Conservation (phyloP, 2,797 vertebrate species). For the Takifugu rubripes region DNA sequence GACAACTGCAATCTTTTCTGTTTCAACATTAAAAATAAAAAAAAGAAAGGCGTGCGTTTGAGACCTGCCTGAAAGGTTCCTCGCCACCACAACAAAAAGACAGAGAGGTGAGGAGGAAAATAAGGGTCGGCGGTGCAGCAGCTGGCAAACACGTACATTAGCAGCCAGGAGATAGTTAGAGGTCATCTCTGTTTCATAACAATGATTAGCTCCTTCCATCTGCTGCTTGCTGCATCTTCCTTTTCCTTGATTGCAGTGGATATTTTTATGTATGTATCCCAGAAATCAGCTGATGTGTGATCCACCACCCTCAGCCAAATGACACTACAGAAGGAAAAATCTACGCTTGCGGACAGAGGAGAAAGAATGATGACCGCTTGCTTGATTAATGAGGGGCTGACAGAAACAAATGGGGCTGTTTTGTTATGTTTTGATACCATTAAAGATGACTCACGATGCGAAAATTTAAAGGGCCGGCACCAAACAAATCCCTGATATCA, state of each 20-base stretch:
- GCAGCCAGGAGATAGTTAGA: constrained; percentile 73
- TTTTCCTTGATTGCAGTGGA: constrained; percentile 76
- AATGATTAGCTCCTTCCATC: constrained; percentile 83
- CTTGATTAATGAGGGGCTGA: constrained; percentile 37
- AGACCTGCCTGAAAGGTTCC: constrained; percentile 56
- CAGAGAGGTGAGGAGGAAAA: constrained; percentile 14
- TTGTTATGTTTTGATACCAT: constrained; percentile 7
- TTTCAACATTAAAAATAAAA: constrained; percentile 47
- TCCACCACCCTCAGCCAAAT: constrained; percentile 61
- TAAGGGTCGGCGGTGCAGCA: constrained; percentile 13
- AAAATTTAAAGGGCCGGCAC: constrained; percentile 7
- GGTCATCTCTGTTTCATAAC: constrained; percentile 84
- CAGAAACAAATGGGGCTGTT: constrained; percentile 18
- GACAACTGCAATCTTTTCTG: constrained; percentile 71
- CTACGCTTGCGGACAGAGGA: constrained; percentile 25
- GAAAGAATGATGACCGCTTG: constrained; percentile 41
- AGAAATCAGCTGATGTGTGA: constrained; percentile 81
- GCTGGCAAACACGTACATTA: constrained; percentile 47
- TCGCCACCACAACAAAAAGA: constrained; percentile 46
- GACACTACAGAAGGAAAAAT: constrained; percentile 34
- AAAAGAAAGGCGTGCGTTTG: constrained; percentile 31
- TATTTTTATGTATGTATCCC: constrained; percentile 62
- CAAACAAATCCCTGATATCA: constrained; percentile 8
- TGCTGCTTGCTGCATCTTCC: constrained; percentile 70
- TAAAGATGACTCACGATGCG: constrained; percentile 2